Evolutionary conservation across 2,113 vertebrate genomes (phyloP).

Genomic region (Campylomormyrus numenius): DNA sequence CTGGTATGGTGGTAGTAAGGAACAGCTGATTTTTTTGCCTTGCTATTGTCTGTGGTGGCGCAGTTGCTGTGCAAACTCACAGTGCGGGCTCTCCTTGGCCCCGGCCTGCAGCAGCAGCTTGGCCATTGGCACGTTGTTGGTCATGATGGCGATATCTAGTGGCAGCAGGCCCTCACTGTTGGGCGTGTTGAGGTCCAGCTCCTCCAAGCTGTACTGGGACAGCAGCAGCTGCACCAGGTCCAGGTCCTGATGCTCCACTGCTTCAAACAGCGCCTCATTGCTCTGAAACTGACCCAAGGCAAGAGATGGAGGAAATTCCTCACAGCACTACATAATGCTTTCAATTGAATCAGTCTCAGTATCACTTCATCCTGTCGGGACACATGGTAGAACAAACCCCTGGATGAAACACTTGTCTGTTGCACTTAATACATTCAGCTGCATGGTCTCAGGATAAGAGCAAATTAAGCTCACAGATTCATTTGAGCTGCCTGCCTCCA

Average conservation of each 20-base stretch:
- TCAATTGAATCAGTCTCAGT: neutral
- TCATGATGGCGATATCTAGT: conserved; percentile 85
- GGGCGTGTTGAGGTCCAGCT: conserved; percentile 85
- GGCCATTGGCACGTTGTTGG: conserved; percentile 83
- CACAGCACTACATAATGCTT: neutral
- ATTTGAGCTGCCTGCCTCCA: neutral
- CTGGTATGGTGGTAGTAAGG: no score
- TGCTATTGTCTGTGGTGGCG: neutral
- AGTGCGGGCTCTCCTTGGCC: conserved; percentile 85
- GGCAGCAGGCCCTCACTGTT: conserved; percentile 85
- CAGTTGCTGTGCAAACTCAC: conserved; percentile 56
- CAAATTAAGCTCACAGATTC: neutral
- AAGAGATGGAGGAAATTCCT: neutral
- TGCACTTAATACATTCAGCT: neutral
- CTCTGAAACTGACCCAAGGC: conserved; percentile 65
- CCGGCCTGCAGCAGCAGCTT: conserved; percentile 73
- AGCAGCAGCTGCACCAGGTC: conserved; percentile 76
- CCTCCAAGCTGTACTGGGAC: conserved; percentile 77
- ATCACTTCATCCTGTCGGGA: neutral
- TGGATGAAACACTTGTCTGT: neutral
- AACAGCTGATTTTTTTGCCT: neutral
- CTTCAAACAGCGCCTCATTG: conserved; percentile 78
- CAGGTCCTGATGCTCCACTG: conserved; percentile 81
- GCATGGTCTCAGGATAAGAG: neutral
- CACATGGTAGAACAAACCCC: no score